Conservation (phyloP, 2,797 vertebrate genomes). For the Cirrhinus mrigala region DNA sequence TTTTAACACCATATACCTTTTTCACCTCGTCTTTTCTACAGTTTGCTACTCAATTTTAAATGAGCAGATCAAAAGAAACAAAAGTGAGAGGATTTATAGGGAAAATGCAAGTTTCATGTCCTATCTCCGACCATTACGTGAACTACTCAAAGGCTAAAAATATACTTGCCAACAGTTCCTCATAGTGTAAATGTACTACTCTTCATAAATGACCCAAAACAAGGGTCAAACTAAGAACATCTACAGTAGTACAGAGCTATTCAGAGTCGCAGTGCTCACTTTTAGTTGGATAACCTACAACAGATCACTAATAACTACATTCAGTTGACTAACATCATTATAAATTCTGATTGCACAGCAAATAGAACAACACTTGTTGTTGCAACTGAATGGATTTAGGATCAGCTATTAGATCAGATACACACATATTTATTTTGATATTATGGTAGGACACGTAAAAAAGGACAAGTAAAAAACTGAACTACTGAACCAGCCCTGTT, state of each 20-base stretch:
- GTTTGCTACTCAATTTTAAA: constrained; percentile 27
- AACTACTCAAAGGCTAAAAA: constrained; percentile 22
- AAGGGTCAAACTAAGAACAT: constrained; percentile 9
- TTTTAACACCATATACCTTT: constrained; percentile 29
- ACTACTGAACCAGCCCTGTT: not conserved
- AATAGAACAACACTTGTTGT: not conserved
- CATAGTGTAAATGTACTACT: constrained; percentile 23
- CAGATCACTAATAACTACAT: not conserved
- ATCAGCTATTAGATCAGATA: not conserved
- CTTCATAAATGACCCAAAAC: constrained; percentile 9
- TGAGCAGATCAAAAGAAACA: constrained; percentile 21
- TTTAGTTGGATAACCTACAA: not conserved
- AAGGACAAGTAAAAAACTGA: not conserved
- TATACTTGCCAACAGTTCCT: constrained; percentile 7
- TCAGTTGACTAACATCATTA: not conserved
- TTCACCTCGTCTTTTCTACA: constrained; percentile 25
- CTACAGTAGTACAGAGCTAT: not conserved
- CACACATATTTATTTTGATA: not conserved
- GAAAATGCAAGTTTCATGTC: constrained; percentile 26
- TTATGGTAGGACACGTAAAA: not conserved
- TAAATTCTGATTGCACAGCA: not conserved
- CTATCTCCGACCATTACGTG: constrained; percentile 16
- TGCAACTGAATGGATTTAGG: not conserved
- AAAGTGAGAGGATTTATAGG: constrained; percentile 2
- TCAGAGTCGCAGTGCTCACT: not conserved